Evolutionary conservation across 2,888 invertebrate species (phyloP).

Genomic region (Lysandra bellargus): DNA sequence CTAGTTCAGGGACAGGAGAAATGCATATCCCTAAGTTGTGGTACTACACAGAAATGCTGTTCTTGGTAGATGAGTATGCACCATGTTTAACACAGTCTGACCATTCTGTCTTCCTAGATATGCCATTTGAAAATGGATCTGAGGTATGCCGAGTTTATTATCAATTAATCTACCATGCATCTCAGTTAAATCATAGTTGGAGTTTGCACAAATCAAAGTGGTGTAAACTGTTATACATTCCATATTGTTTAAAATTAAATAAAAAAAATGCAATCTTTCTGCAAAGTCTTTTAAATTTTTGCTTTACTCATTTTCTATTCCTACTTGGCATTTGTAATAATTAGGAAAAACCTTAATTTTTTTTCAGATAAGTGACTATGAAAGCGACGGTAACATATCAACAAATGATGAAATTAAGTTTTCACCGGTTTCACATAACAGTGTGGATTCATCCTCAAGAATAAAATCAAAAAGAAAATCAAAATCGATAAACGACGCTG

Average conservation of each 20-base stretch:
- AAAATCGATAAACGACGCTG: background rate
- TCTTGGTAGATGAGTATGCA: background rate
- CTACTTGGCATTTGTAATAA: background rate
- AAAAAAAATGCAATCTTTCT: background rate
- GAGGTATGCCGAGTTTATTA: background rate
- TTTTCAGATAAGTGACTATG: background rate
- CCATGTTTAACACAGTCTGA: slow-evolving; percentile 34
- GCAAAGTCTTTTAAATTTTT: background rate
- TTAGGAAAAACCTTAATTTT: background rate
- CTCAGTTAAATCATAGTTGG: too few relatives aligned
- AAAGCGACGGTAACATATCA: background rate
- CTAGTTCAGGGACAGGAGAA: background rate
- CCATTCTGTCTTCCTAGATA: slow-evolving; percentile 35
- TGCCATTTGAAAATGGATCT: background rate
- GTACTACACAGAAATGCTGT: background rate
- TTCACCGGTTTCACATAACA: slow-evolving; percentile 34
- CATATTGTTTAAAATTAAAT: background rate
- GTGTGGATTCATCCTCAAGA: background rate
- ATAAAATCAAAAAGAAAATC: background rate
- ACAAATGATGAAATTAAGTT: background rate
- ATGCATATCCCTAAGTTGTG: background rate
- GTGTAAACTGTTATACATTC: background rate
- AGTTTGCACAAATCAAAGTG: background rate
- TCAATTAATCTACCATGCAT: background rate
- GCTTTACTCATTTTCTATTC: background rate